These are phyloP conservation scores for Otis tarda DNA, from an alignment of 2,113 vertebrate species.

Conservation along the genomic window DNA sequence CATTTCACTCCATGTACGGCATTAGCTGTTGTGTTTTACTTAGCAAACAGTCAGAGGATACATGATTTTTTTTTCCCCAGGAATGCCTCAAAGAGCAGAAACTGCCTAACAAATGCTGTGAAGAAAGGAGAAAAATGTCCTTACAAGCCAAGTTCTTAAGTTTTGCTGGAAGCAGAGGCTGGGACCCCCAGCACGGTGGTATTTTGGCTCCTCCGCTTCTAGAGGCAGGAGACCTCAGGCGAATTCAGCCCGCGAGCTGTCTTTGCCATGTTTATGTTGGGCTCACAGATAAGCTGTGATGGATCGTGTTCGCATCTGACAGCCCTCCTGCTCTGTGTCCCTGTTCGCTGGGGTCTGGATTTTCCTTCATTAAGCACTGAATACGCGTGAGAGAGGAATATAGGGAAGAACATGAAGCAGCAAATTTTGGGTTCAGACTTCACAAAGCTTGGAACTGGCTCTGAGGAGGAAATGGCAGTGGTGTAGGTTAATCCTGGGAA, in stretches of 20 bases:
- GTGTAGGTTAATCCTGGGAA: not conserved
- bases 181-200: rapidly evolving
- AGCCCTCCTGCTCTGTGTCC: not conserved
- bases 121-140: not conserved
- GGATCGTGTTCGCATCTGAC: rapidly evolving
- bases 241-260: not conserved
- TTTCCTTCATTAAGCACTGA: not conserved
- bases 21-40: not conserved
- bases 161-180: not conserved
- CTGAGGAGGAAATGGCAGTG: not conserved
- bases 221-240: not conserved
- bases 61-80: not conserved
- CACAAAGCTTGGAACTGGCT: not conserved
- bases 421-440: not conserved
- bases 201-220: not conserved
- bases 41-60: not conserved
- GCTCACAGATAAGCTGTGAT: not conserved
- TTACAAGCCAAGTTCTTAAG: not conserved
- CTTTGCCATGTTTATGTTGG: not conserved
- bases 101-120: not conserved
- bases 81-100: not conserved
- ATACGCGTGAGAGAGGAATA: not conserved
- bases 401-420: not conserved
- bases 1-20: rapidly evolving
- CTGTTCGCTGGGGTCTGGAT: not conserved